These are phyloP conservation scores for Rhagium mordax DNA, from an alignment of 2,888 invertebrate genomes.

Conservation along the genomic window DNA sequence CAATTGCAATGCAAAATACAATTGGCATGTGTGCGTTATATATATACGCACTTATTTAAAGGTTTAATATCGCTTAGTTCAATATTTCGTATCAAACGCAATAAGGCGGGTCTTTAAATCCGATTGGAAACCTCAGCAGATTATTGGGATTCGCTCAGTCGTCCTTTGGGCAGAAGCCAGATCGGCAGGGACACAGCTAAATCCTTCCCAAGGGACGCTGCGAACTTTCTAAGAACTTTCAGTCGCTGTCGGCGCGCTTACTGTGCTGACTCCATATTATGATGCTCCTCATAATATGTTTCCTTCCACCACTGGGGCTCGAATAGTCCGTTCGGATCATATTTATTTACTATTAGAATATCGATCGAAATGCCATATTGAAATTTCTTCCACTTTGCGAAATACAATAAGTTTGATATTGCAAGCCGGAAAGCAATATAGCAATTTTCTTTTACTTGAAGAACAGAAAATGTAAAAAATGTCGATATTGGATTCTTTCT, in stretches of 20 bases:
- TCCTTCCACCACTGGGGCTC: constrained; percentile 3
- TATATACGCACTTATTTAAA: constrained; percentile 40
- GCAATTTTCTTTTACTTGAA: not conserved
- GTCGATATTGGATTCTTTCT: not conserved
- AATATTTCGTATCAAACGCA: constrained; percentile 62
- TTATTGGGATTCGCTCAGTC: constrained; percentile 64
- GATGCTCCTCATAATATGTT: constrained; percentile 46
- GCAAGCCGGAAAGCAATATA: not conserved
- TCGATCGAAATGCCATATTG: not conserved
- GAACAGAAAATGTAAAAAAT: not conserved
- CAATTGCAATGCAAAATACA: too few relatives aligned
- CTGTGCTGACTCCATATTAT: constrained; percentile 51
- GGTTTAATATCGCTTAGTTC: constrained; percentile 54
- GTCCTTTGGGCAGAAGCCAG: constrained; percentile 57
- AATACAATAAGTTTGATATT: not conserved
- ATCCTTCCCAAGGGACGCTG: constrained; percentile 59
- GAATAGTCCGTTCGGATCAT: constrained; percentile 24
- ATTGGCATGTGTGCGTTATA: not conserved
- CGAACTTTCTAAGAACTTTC: constrained; percentile 44
- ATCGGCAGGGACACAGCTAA: constrained; percentile 57
- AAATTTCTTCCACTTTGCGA: not conserved
- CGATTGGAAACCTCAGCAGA: constrained; percentile 66
- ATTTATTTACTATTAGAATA: constrained; percentile 34
- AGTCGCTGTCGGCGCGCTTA: constrained; percentile 40
- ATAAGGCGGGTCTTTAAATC: constrained; percentile 64